Evolutionary conservation across 1,140 invertebrate genomes (phyloP).

Genomic region (Anoplolepis gracilipes): DNA sequence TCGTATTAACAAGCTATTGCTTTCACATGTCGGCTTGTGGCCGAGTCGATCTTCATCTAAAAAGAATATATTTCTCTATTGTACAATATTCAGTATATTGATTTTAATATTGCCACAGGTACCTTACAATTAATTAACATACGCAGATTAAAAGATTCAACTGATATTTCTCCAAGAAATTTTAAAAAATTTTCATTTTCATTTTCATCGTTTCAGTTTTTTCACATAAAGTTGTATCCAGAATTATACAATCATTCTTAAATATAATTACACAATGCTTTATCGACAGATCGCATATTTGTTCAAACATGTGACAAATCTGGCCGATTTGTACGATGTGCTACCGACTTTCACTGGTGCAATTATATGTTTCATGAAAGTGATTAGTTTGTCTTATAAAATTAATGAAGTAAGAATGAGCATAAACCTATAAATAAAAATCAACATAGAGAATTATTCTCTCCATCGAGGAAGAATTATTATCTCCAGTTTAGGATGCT

Average conservation of each 20-base stretch:
- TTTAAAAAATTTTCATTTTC: neutral
- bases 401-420: neutral
- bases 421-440: neutral
- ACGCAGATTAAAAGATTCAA: neutral
- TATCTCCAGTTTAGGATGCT: neutral
- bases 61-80: neutral
- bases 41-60: neutral
- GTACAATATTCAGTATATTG: neutral
- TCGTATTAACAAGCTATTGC: slow-evolving; percentile 9
- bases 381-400: neutral
- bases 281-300: slow-evolving; percentile 18
- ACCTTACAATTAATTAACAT: neutral
- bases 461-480: no score
- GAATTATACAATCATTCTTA: neutral
- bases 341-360: neutral
- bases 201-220: neutral
- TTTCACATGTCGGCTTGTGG: neutral
- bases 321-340: slow-evolving; percentile 11
- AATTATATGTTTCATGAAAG: slow-evolving; percentile 1
- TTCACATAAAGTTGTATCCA: neutral
- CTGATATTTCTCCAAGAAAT: neutral
- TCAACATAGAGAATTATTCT: neutral
- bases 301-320: neutral
- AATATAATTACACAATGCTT: slow-evolving; percentile 19
- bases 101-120: slow-evolving; percentile 9